Base-by-base conservation (phyloP, 2,113 vertebrate species). In the Harpagus bidentatus region DNA sequence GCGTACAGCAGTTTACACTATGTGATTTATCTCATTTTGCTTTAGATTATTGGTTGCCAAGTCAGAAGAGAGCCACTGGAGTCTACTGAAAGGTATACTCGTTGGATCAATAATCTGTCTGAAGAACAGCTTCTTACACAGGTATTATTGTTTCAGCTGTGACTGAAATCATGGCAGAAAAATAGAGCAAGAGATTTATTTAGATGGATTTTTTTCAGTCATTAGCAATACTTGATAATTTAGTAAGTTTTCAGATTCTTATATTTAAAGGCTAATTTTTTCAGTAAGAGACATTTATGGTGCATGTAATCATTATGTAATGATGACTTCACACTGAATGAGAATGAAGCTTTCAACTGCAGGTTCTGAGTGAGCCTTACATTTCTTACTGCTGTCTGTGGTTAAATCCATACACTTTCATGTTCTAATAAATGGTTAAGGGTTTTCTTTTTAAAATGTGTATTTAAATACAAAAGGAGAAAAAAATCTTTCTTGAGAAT, bases 31-130 rank as follows among this genome's bases (percentile, higher is more conserved):
- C 59, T 86, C 21, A 6, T 93, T 95, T 62, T 93, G 45, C 70
- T 96, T 58, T 70, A 99, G 99, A 98, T 99, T 77, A 96, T 99
- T 87, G 99, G 99, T 50, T 99, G 99, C 95, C 98, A 96, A 82
- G 98, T 99, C 81, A 98, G 86, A 56, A 98, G 99, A 62, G 97
- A 98, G 58, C 99, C 99, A 3, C 97, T 96, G 10, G 97, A 98
- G 45, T 99, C 99, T 11, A 99, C 99, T 0, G 98, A 99, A n/a
- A 98, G 99, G 2, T 99, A 99, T 86, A 99, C 99, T 5, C 98
- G 99, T 79, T 99, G 99, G 99, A 98, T 99, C 97, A 99, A 99
- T 96, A 98, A 94, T 42, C 95, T 99, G 43, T 97, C 91, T 16
- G 95, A 98, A 13, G 98, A 98, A 4, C 99, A 99, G 70, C 99